Base-by-base conservation (phyloP, 1,140 invertebrate species). In the Centruroides sculpturatus region DNA sequence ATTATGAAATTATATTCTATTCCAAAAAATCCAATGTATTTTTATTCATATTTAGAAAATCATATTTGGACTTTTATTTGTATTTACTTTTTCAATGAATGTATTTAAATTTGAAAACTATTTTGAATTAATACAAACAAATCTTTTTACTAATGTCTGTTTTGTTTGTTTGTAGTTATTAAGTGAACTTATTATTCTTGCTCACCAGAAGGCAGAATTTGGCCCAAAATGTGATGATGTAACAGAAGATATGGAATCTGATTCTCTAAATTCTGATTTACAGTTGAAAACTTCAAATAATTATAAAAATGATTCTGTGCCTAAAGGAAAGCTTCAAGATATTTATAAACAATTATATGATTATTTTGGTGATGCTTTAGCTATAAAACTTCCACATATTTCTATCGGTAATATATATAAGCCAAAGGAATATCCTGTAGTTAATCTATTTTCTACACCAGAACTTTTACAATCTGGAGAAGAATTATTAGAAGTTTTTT, bases 321-420 rank as follows among this genome's bases (percentile, higher is more conserved):
- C 23, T 49, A 46, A 35, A 13, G 11, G 12, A n/a, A n/a, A 55
- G 8, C 34, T 7, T 55, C 12, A 5, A 34, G 41, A 68, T 12
- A 65, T 74, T n/a, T 73, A 73, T 59, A 59, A 35, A 53, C 65
- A 73, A 56, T 65, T 74, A 58, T 69, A 67, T 48, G 68, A 71
- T 50, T 70, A 69, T 64, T 74, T 74, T 69, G 73, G 73, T 47
- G 73, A 74, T 57, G 66, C 66, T 59, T 60, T 75, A 36, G 59
- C 69, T 5, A 59, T 66, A 12, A 63, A 64, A 36, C 58, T 74
- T 5, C 70, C 70, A 35, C 48, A 62, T 57, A 60, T 67, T 52
- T 11, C 56, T n/a, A 12, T 51, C 5, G 8, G n/a, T 36, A 49
- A 59, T 23, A 54, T 36, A 23, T 66, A 60, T 59, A 34, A 12